Conservation (phyloP, 2,797 vertebrate species). For the Oryzias dopingdopingensis region DNA sequence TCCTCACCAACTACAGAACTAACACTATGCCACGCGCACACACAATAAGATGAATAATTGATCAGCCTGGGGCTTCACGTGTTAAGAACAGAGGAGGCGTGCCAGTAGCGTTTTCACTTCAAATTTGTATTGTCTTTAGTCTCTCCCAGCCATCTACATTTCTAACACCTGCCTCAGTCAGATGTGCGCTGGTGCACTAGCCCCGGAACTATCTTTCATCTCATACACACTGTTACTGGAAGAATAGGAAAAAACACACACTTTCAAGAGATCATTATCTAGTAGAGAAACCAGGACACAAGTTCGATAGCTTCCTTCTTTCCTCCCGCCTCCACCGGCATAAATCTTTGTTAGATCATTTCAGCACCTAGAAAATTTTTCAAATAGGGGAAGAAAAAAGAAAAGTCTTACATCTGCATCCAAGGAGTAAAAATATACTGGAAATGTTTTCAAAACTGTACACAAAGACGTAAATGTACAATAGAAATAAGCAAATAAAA, state of each 20-base stretch:
- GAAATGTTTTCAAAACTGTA: constrained; percentile 22
- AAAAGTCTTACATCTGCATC: constrained; percentile 15
- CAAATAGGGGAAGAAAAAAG: constrained; percentile 34
- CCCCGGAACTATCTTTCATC: constrained; percentile 88
- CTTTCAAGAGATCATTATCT: constrained; percentile 89
- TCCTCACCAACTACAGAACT: constrained; percentile 79
- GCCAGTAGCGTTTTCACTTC: constrained; percentile 96
- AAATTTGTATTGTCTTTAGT: constrained; percentile 99
- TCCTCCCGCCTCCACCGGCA: constrained; percentile 58
- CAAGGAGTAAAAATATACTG: constrained; percentile 8
- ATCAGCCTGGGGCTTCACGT: constrained; percentile 84
- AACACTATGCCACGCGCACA: constrained; percentile 76
- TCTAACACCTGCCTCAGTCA: constrained; percentile 95
- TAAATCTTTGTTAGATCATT: constrained; percentile 75
- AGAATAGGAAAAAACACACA: constrained; percentile 75
- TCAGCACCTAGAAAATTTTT: constrained; percentile 63
- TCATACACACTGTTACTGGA: constrained; percentile 70
- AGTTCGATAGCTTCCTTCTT: constrained; percentile 71
- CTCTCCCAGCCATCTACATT: constrained; percentile 95
- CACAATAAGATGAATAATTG: constrained; percentile 95
- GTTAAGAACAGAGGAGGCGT: constrained; percentile 84
- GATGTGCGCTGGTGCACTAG: constrained; percentile 82
- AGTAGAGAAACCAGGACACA: constrained; percentile 81
- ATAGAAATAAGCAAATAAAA: constrained; percentile 9
- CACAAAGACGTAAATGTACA: constrained; percentile 15